These are phyloP conservation scores for Mormyrus hasselquistii DNA, from an alignment of 2,797 vertebrate genomes.

Conservation along the genomic window DNA sequence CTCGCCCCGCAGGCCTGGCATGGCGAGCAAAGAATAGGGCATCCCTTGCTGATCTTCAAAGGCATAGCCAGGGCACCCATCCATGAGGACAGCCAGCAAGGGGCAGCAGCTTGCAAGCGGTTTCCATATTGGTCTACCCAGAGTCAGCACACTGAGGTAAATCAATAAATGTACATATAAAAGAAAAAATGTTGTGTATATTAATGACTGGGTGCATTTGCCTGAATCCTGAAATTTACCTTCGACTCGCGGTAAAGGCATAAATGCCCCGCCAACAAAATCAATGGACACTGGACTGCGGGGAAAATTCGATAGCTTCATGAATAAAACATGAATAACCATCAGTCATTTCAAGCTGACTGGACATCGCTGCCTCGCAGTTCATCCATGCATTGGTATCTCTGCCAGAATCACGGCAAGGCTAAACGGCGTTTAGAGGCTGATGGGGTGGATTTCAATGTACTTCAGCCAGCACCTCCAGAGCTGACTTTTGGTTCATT, in stretches of 20 bases:
- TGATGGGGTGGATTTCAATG: neutral
- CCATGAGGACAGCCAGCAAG: neutral
- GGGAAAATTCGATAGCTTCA: neutral
- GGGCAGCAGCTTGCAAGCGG: neutral
- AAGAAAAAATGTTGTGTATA: neutral
- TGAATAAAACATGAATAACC: neutral
- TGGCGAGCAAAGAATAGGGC: neutral
- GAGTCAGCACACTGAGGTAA: neutral
- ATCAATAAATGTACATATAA: neutral
- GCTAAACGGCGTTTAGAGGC: neutral
- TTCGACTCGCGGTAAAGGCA: neutral
- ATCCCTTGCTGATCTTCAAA: conserved; percentile 8
- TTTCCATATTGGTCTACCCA: neutral
- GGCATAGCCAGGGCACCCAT: neutral
- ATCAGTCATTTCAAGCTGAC: neutral
- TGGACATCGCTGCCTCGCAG: neutral
- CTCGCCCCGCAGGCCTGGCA: neutral
- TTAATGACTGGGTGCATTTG: neutral
- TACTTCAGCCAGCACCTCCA: neutral
- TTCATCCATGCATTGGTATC: neutral
- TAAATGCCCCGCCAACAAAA: neutral
- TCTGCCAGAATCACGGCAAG: neutral
- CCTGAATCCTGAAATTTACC: neutral
- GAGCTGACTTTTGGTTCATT: neutral
- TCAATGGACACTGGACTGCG: neutral